Base-by-base conservation (phyloP, 1,140 invertebrate species). In the Aphidius gifuensis region DNA sequence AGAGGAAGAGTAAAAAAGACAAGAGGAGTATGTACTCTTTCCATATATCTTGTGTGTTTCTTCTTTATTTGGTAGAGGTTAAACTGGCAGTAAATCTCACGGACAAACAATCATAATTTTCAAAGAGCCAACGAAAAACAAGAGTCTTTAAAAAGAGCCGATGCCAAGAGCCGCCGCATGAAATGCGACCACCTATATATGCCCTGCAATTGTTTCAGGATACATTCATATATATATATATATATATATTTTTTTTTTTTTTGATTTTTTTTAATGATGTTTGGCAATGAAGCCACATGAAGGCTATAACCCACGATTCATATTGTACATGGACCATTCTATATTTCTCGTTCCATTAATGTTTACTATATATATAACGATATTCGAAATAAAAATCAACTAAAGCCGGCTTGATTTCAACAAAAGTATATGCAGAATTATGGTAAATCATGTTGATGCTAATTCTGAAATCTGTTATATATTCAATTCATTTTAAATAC, bases 81-180 rank as follows among this genome's bases (percentile, higher is more conserved):
- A 66, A 66, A 65, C 62, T 50, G 62, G 74, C 71, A 73, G 76
- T 80, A 79, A 80, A 80, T 79, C 73, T 75, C 69, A 65, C 70
- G 74, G 73, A 79, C 78, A 79, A 80, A 80, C 74, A 80, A 79
- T 79, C 77, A 79, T 80, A 79, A 80, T 79, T 78, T 76, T 73
- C 74, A 72, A 75, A 74, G 73, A 78, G 72, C 72, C 70, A 77
- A 79, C 75, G 75, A 79, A 77, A 77, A 74, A 74, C 71, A 72
- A 73, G 72, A 74, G 55, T 7, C 74, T 77, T 77, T 77, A 74
- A 79, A 74, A 72, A 68, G 66, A 72, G 69, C 76, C 75, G 76
- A 78, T 76, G 74, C 74, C 72, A 72, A 64, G 49, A 58, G 53
- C 47, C 51, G 42, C 42, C 54, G 69, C 71, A 76, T 78, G 74